A percentile compares a stretch with the other conserved stretches of the same genome.
Evolutionary conservation across 2,113 vertebrate genomes (phyloP).

Genomic region (Bos taurus): DNA sequence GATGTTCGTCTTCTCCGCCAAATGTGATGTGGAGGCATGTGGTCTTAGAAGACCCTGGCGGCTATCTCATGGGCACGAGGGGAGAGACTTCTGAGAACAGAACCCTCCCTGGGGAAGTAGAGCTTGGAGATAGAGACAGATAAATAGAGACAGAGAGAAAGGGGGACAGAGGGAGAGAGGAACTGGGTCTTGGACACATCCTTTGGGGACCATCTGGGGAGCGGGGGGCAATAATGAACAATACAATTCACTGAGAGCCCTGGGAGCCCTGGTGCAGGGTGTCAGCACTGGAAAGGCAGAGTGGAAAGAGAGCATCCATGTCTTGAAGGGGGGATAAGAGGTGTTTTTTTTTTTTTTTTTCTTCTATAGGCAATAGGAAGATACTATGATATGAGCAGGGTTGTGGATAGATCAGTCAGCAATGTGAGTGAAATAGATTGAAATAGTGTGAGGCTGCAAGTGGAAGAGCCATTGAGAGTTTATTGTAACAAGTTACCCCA

Average conservation of each 20-base stretch:
- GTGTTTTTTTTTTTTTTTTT: not conserved
- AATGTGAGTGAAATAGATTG: not conserved
- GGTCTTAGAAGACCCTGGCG: not conserved
- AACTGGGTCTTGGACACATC: not conserved
- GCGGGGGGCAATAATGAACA: not conserved
- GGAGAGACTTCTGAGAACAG: not conserved
- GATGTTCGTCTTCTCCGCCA: not conserved
- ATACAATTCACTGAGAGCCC: not conserved
- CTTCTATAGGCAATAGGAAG: not conserved
- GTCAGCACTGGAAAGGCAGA: not conserved
- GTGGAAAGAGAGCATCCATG: not conserved
- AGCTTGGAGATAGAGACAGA: not conserved
- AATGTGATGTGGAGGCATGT: not conserved
- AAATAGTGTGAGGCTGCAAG: not conserved
- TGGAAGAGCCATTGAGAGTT: not conserved
- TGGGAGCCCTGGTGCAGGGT: not conserved
- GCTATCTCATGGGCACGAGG: not conserved
- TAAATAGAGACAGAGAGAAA: not conserved
- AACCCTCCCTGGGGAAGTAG: not conserved
- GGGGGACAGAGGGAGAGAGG: not conserved
- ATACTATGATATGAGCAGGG: not conserved
- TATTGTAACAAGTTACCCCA: not conserved
- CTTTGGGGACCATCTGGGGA: not conserved
- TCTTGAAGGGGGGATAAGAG: not conserved
- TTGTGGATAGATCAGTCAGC: not conserved